These are phyloP conservation scores for Sceloporus tristichus DNA, from an alignment of 2,113 vertebrate genomes.

Conservation along the genomic window DNA sequence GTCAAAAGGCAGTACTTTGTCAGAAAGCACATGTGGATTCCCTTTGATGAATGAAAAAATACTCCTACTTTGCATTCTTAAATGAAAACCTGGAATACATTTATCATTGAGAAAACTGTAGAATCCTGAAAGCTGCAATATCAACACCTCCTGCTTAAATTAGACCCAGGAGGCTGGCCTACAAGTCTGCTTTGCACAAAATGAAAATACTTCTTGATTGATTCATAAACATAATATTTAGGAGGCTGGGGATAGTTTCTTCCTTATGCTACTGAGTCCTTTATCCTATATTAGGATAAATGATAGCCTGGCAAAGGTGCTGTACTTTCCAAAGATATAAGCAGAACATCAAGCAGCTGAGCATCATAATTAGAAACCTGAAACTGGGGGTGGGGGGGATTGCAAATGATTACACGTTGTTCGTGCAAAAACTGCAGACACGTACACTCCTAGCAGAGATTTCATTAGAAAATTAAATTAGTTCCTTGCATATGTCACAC, in stretches of 20 bases:
- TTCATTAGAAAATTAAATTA: conserved; percentile 63
- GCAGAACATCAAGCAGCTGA: conserved; percentile 16
- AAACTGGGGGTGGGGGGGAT: conserved; percentile 42
- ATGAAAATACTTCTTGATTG: conserved; percentile 19
- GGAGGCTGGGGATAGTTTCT: not conserved
- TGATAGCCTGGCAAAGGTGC: conserved; percentile 39
- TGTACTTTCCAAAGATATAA: conserved; percentile 48
- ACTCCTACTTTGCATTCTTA: not conserved
- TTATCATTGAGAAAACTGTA: not conserved
- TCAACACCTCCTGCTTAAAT: not conserved
- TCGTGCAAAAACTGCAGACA: conserved; percentile 43
- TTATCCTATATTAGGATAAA: conserved; percentile 38
- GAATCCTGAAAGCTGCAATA: not conserved
- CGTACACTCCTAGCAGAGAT: conserved; percentile 43
- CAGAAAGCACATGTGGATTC: not conserved
- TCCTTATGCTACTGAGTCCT: conserved; percentile 22
- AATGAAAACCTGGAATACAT: not conserved
- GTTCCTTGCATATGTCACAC: conserved; percentile 39
- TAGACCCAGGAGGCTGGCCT: not conserved
- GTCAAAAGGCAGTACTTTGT: not conserved
- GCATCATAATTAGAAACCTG: conserved; percentile 50
- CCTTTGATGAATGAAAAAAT: not conserved
- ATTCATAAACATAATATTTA: conserved; percentile 5
- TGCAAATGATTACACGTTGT: conserved; percentile 30
- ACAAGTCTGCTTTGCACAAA: conserved; percentile 31